phyloP scores from a whole-genome alignment of 2,888 invertebrate genomes.

The Drosophila robusta region DNA sequence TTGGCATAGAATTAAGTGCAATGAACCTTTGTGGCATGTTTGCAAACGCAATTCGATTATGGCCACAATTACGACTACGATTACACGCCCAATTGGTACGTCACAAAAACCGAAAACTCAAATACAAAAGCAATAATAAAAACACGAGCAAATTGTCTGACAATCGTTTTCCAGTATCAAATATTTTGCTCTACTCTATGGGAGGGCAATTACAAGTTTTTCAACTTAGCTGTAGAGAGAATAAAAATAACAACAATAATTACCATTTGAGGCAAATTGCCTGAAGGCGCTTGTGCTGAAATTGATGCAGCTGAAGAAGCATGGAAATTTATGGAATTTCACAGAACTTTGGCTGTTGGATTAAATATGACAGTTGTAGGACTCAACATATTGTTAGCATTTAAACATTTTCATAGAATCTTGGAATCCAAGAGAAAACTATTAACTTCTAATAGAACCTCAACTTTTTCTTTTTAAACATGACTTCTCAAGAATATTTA shows the following conservation, averaged over 20 bases:
- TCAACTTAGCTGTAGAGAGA: conserved; percentile 1
- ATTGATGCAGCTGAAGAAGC: neutral
- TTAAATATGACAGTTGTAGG: too few species aligned
- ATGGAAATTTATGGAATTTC: neutral
- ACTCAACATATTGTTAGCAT: too few species aligned
- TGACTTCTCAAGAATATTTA: too few species aligned
- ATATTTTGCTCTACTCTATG: conserved; percentile 15
- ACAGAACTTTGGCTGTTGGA: neutral
- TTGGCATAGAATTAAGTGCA: conserved; percentile 59
- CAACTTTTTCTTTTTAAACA: too few species aligned
- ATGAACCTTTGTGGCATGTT: conserved; percentile 50
- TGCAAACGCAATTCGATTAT: conserved; percentile 56
- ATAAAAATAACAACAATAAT: neutral
- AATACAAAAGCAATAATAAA: neutral
- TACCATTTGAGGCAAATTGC: neutral
- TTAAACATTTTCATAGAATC: too few species aligned
- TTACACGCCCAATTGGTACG: conserved; percentile 52
- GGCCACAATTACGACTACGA: conserved; percentile 51
- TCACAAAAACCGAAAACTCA: conserved; percentile 13
- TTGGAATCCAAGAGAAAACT: too few species aligned
- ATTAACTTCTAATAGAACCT: too few species aligned
- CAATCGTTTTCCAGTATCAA: conserved; percentile 15
- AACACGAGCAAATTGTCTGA: conserved; percentile 20
- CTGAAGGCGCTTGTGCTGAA: neutral
- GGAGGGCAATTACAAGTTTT: conserved; percentile 14